These are phyloP conservation scores for Arizona elegans DNA, from an alignment of 2,113 vertebrate genomes.

Conservation along the genomic window DNA sequence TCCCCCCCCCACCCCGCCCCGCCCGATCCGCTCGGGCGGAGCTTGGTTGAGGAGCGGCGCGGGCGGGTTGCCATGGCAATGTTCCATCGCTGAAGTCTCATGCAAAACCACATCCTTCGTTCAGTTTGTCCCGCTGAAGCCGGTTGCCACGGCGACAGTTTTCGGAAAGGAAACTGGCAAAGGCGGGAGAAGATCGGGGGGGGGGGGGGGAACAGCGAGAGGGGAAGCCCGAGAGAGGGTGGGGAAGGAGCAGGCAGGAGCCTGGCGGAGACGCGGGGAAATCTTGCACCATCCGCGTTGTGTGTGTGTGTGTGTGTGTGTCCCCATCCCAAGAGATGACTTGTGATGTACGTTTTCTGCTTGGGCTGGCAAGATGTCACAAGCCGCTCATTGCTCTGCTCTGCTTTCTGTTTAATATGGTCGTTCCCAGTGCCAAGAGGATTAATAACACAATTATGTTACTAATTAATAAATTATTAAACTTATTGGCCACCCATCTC, in stretches of 20 bases:
- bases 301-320: background rate
- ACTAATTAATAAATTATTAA: background rate
- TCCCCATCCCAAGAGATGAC: too few species aligned
- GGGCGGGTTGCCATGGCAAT: constrained; percentile 4
- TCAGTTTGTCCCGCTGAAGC: background rate
- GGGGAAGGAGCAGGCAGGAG: background rate
- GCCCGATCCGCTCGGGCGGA: background rate
- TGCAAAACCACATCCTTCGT: background rate
- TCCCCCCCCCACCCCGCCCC: background rate
- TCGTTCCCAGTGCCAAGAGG: background rate
- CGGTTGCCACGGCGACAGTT: constrained; percentile 3
- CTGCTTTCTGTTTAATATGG: background rate
- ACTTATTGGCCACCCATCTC: background rate
- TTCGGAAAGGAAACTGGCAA: background rate
- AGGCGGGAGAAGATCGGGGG: background rate
- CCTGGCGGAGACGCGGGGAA: background rate
- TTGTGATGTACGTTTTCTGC: background rate
- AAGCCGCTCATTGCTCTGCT: too few species aligned
- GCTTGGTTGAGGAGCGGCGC: background rate
- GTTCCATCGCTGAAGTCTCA: background rate
- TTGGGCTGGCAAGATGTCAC: background rate
- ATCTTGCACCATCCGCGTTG: background rate
- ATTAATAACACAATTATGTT: background rate
- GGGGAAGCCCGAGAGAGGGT: background rate
- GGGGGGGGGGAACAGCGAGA: background rate